These are phyloP conservation scores for Himalopsyche anomala DNA, from an alignment of 2,888 invertebrate species.

Conservation along the genomic window DNA sequence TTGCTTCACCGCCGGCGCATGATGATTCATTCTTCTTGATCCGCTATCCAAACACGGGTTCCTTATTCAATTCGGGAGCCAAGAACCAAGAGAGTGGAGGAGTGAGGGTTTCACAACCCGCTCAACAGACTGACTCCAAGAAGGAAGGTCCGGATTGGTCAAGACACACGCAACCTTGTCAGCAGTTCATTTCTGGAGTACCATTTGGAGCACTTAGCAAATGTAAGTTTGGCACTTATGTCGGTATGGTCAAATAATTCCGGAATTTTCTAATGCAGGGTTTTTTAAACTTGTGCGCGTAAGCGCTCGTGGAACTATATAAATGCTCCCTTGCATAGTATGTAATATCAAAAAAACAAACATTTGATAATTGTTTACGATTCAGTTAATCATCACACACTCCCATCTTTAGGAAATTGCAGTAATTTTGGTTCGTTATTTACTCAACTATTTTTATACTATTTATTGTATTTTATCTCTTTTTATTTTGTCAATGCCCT, in stretches of 20 bases:
- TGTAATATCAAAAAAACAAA: too few relatives aligned
- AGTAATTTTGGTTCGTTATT: too few relatives aligned
- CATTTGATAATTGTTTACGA: too few relatives aligned
- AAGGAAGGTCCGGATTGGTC: constrained; percentile 76
- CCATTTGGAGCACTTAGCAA: constrained; percentile 66
- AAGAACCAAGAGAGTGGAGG: constrained; percentile 69
- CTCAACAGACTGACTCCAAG: constrained; percentile 69
- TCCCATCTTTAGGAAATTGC: too few relatives aligned
- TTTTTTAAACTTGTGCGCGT: too few relatives aligned
- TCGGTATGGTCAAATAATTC: neutral
- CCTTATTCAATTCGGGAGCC: constrained; percentile 69
- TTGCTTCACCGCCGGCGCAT: constrained; percentile 83
- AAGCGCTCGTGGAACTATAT: too few relatives aligned
- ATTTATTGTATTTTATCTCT: too few relatives aligned
- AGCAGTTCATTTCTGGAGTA: constrained; percentile 78
- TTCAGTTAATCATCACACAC: too few relatives aligned
- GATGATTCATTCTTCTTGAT: constrained; percentile 86
- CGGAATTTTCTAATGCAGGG: neutral
- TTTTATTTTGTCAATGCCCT: too few relatives aligned
- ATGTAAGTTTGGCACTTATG: constrained; percentile 54
- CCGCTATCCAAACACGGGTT: constrained; percentile 78
- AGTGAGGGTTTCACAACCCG: constrained; percentile 68
- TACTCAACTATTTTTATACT: too few relatives aligned
- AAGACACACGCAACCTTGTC: constrained; percentile 83
- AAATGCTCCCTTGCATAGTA: too few relatives aligned